A percentile compares a stretch with the other conserved stretches of the same genome.
Conservation (phyloP, 2,888 invertebrate genomes). For the Agriopis marginaria region DNA sequence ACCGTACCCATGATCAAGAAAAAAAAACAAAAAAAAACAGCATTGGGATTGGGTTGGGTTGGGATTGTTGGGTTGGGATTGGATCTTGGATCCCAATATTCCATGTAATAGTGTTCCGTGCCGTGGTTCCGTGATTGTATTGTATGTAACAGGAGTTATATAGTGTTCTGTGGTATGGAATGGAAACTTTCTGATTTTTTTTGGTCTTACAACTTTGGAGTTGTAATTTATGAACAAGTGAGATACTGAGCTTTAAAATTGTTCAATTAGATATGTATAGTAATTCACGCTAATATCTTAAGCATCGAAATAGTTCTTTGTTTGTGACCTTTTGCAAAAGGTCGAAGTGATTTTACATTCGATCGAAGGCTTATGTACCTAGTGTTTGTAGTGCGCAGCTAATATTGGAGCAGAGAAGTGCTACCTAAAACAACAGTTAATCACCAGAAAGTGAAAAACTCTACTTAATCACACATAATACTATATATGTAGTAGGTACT, state of each 20-base stretch:
- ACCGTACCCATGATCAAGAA: no score
- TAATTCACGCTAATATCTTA: background rate
- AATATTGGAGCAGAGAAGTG: constrained; percentile 54
- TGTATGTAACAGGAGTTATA: no score
- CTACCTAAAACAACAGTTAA: constrained; percentile 54
- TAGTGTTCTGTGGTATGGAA: background rate
- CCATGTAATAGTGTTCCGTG: background rate
- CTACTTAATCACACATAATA: constrained; percentile 21
- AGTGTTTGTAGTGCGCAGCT: constrained; percentile 49
- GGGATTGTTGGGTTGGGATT: no score
- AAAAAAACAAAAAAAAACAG: no score
- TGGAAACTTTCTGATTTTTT: background rate
- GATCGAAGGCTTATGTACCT: constrained; percentile 28
- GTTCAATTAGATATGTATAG: background rate
- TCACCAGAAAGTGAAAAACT: constrained; percentile 50
- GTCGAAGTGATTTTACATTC: constrained; percentile 32
- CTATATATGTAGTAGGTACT: constrained; percentile 16
- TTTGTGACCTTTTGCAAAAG: constrained; percentile 35
- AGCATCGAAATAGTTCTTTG: constrained; percentile 11
- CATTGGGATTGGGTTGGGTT: no score
- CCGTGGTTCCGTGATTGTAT: no score
- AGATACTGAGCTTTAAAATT: background rate
- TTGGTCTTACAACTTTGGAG: background rate
- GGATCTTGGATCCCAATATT: background rate
- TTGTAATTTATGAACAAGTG: background rate